Base-by-base conservation (phyloP, 2,888 invertebrate species). In the Poecilus cupreus region DNA sequence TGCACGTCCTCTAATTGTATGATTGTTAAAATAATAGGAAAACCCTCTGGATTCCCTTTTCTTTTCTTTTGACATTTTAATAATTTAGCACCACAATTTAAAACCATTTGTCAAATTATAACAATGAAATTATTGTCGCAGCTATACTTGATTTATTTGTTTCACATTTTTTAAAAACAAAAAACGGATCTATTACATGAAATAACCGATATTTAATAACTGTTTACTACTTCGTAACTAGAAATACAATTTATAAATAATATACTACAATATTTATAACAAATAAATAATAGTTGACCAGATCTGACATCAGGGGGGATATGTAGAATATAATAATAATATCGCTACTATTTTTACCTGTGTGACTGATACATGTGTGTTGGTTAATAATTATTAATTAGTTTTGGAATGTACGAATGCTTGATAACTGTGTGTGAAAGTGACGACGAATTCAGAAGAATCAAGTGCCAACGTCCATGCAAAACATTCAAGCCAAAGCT, bases 1-100 rank as follows among this genome's bases (percentile, higher is more conserved):
- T 16, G 91, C 91, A 83, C 92, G 87, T 64, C 92, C 92, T 84
- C 88, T 87, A 49, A 88, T 88, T 6, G 92, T 92, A 85, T 89
- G 87, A 81, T 89, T 90, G 83, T 92, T 92, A 84, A 92, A 92
- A 85, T 90, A 88, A 82, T 90, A 88, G 76, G 89, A 88, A 39
- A 86, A 84, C 64, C 46, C 72, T 72, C n/a, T 13, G 2, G 46
- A 13, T 10, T 37, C 24, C 13, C 10, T 20, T 11, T 43, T 43
- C n/a, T 87, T 90, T 32, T 88, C 87, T 4, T 89, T 89, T 70
- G 90, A 89, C 90, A 90, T 90, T 32, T 72, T 57, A 32, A n/a
- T 5, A 57, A 22, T 64, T n/a, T 24, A 22, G 37, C n/a, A 22
- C 51, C 32, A 76, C 13, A 18, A 8, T 32, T 32, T 54, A 22